Evolutionary conservation across 2,797 vertebrate species (phyloP).

Genomic region (Pyrocephalus nanus): DNA sequence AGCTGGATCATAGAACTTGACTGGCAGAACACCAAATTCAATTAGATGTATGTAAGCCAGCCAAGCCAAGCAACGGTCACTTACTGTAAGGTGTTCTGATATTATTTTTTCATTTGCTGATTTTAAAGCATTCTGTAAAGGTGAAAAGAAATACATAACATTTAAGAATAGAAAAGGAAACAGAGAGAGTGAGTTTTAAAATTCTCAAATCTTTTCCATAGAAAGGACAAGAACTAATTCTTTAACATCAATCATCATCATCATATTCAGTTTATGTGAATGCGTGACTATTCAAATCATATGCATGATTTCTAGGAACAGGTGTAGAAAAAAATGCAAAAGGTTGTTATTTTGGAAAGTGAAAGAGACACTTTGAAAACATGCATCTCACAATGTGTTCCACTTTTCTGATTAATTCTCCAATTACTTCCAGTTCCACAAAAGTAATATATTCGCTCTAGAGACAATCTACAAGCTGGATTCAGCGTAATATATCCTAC

Average conservation of each 20-base stretch:
- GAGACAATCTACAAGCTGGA: not conserved
- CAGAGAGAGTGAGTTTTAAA: not conserved
- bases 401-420: not conserved
- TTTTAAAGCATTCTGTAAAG: slow-evolving; percentile 84
- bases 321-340: not conserved
- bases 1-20: slow-evolving; percentile 84
- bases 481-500: not conserved
- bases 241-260: not conserved
- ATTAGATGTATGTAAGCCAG: slow-evolving; percentile 90
- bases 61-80: slow-evolving; percentile 91
- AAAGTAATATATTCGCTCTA: not conserved
- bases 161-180: not conserved
- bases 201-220: not conserved
- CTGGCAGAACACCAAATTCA: slow-evolving; percentile 87
- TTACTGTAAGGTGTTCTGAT: slow-evolving; percentile 77
- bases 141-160: not conserved
- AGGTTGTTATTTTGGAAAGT: not conserved
- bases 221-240: not conserved
- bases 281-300: not conserved
- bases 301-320: not conserved
- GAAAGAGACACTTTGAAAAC: not conserved
- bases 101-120: slow-evolving; percentile 74
- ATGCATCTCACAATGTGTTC: not conserved
- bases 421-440: not conserved
- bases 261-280: not conserved